phyloP scores from a whole-genome alignment of 2,113 vertebrate species.

The Scartelaos histophorus region DNA sequence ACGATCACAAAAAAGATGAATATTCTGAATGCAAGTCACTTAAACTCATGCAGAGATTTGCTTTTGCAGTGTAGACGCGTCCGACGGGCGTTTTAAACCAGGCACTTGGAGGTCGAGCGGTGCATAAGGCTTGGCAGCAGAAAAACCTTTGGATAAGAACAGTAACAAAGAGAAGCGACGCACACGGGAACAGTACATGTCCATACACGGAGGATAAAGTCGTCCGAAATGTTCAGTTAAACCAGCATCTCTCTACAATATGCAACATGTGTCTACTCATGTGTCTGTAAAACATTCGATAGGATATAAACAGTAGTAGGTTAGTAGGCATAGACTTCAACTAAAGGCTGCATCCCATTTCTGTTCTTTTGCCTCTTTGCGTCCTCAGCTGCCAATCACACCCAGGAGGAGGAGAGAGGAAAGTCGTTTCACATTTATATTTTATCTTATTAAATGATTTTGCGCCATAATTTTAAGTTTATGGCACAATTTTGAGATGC shows the following conservation, averaged over 20 bases:
- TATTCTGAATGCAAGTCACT: background rate
- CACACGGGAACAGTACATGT: background rate
- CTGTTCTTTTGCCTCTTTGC: background rate
- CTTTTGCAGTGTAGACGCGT: background rate
- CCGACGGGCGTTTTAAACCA: slow-evolving; percentile 41
- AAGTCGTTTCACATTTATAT: background rate
- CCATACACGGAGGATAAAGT: background rate
- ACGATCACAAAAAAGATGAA: background rate
- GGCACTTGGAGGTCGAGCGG: slow-evolving; percentile 64
- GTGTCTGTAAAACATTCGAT: background rate
- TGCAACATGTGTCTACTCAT: background rate
- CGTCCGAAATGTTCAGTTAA: background rate
- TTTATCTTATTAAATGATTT: background rate
- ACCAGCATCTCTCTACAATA: background rate
- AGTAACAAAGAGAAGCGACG: background rate
- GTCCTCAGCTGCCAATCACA: background rate
- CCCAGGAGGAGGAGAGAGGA: background rate
- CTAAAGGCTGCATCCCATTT: background rate
- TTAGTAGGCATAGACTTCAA: background rate
- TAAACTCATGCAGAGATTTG: background rate
- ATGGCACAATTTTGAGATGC: background rate
- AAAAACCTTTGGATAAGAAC: slow-evolving; percentile 25
- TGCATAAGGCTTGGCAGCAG: slow-evolving; percentile 32
- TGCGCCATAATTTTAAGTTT: background rate
- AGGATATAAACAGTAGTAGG: slow-evolving; percentile 18